Percentiles rank a stretch among this genome's conserved stretches.
Evolutionary conservation across 2,797 vertebrate genomes (phyloP).

Genomic region (Erethizon dorsatum): DNA sequence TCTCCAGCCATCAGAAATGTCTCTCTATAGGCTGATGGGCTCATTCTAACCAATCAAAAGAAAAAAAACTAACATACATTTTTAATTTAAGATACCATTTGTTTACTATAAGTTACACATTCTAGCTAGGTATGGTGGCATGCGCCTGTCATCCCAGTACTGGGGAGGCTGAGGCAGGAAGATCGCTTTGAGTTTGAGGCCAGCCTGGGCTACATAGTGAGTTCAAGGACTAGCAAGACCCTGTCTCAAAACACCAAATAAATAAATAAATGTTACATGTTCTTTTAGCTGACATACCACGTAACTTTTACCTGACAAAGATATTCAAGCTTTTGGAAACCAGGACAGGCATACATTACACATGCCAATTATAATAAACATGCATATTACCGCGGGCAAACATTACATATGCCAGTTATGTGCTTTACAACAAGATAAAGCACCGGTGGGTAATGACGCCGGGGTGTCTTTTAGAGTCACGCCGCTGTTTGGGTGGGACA

Average conservation of each 20-base stretch:
- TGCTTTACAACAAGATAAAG: neutral
- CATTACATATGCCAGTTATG: neutral
- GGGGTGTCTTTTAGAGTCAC: neutral
- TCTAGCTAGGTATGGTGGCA: neutral
- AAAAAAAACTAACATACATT: neutral
- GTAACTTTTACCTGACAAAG: conserved; percentile 15
- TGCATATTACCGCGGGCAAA: neutral
- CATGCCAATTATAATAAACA: neutral
- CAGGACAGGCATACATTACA: neutral
- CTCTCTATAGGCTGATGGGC: neutral
- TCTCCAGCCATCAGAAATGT: neutral
- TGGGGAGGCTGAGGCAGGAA: neutral
- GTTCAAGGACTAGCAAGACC: neutral
- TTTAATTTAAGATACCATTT: neutral
- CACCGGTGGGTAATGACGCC: neutral
- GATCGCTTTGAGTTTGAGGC: neutral
- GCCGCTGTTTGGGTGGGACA: neutral
- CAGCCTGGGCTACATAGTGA: neutral
- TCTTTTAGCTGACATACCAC: neutral
- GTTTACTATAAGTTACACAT: neutral
- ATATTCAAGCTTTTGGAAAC: neutral
- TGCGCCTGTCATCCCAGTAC: neutral
- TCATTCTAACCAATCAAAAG: neutral
- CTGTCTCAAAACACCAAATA: neutral
- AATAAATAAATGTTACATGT: neutral